Percentiles rank a stretch among this genome's conserved stretches.
phyloP scores from a whole-genome alignment of 2,888 invertebrate species.

The Sinelater perroti region DNA sequence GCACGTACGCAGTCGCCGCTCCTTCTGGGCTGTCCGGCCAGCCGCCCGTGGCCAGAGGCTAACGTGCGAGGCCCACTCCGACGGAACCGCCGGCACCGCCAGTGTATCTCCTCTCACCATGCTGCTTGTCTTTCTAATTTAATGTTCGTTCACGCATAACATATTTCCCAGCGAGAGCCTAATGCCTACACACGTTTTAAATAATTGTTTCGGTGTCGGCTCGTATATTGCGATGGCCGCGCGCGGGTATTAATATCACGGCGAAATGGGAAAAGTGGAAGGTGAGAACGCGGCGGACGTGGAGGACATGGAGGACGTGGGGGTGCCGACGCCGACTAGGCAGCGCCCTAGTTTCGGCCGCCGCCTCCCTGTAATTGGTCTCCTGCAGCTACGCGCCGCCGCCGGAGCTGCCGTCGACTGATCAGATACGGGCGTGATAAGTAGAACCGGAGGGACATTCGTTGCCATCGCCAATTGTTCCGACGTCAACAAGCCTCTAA shows the following conservation, averaged over 20 bases:
- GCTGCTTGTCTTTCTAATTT: constrained; percentile 58
- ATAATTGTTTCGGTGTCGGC: constrained; percentile 55
- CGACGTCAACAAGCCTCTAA: constrained; percentile 53
- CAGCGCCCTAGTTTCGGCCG: no score
- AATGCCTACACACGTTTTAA: constrained; percentile 57
- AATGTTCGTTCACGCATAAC: constrained; percentile 58
- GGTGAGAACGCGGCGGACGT: background rate
- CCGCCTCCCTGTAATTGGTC: constrained; percentile 42
- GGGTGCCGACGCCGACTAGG: background rate
- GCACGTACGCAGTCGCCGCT: constrained; percentile 41
- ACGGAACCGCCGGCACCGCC: constrained; percentile 47
- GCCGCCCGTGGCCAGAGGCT: background rate
- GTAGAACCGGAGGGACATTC: constrained; percentile 57
- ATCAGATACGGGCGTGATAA: constrained; percentile 56
- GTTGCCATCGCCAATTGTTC: constrained; percentile 59
- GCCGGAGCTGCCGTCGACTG: constrained; percentile 45
- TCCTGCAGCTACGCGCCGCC: constrained; percentile 38
- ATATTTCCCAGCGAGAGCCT: constrained; percentile 56
- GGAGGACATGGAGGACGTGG: background rate
- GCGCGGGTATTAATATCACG: constrained; percentile 40
- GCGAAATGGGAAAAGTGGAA: no score
- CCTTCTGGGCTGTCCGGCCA: constrained; percentile 20
- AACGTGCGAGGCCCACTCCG: constrained; percentile 40
- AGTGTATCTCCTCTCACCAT: constrained; percentile 53
- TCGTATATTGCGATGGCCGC: constrained; percentile 42